A percentile compares a stretch with the other conserved stretches of the same genome.
Evolutionary conservation across 92 coral and sea anemone genomes (phyloP).

Genomic region (Parazoanthus swiftii): DNA sequence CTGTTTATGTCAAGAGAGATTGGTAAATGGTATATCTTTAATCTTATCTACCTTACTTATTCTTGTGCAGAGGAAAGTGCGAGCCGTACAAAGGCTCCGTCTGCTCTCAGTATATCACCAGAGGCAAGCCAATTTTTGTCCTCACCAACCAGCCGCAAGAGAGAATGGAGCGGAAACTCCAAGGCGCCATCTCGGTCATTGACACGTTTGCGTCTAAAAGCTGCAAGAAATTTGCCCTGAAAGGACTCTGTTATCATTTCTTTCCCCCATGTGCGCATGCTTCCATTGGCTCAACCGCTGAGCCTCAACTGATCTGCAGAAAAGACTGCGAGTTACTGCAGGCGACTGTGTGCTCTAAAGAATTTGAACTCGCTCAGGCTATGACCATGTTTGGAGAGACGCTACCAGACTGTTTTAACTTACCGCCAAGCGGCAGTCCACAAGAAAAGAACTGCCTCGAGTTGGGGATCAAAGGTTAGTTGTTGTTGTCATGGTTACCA

Average conservation of each 20-base stretch:
- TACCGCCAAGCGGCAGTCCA: constrained; percentile 48
- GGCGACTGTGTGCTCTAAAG: constrained; percentile 82
- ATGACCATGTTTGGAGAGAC: constrained; percentile 53
- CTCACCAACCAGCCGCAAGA: constrained; percentile 56
- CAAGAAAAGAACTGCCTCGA: constrained; percentile 58
- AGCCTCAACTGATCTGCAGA: constrained; percentile 71
- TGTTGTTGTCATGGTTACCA: background rate
- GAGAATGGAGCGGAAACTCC: constrained; percentile 44
- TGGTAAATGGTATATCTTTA: too few relatives aligned
- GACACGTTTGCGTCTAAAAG: constrained; percentile 46
- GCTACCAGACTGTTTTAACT: constrained; percentile 69
- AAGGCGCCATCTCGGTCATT: constrained; percentile 49
- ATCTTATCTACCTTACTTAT: background rate
- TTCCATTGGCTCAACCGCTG: constrained; percentile 16
- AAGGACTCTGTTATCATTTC: constrained; percentile 81
- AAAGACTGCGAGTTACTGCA: constrained; percentile 81
- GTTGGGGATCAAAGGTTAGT: constrained; percentile 60
- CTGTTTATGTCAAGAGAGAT: too few relatives aligned
- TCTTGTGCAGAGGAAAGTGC: constrained; percentile 58
- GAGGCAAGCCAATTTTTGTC: constrained; percentile 52
- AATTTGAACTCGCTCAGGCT: constrained; percentile 65
- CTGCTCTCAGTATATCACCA: constrained; percentile 53
- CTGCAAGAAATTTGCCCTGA: constrained; percentile 64
- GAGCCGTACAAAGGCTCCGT: constrained; percentile 68
- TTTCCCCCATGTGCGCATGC: constrained; percentile 76